These are phyloP conservation scores for Okamejei kenojei DNA, from an alignment of 2,797 vertebrate species.

Conservation along the genomic window DNA sequence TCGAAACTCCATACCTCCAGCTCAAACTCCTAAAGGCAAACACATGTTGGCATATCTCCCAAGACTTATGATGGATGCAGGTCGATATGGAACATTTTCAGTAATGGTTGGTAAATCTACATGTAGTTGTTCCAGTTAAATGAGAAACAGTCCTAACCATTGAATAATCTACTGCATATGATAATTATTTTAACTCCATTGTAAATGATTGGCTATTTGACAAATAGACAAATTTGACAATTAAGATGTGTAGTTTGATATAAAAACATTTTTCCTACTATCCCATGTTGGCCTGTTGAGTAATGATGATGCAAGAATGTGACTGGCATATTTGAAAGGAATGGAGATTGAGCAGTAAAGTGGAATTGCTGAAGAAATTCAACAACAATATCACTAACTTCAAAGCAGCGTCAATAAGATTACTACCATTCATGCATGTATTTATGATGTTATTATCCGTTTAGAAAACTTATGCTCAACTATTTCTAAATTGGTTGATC, in stretches of 20 bases:
- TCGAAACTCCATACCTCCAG: conserved; percentile 58
- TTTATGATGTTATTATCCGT: background rate
- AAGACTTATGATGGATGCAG: conserved; percentile 49
- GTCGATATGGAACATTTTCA: conserved; percentile 51
- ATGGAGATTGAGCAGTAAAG: too few species aligned
- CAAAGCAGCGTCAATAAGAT: too few species aligned
- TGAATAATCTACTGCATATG: background rate
- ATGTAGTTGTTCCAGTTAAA: background rate
- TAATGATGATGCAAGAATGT: background rate
- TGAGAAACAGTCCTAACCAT: too few species aligned
- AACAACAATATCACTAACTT: too few species aligned
- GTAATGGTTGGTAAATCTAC: conserved; percentile 46
- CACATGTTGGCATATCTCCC: conserved; percentile 63
- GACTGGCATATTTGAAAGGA: too few species aligned
- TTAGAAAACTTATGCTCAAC: background rate
- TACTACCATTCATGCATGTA: too few species aligned
- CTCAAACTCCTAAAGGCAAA: conserved; percentile 57
- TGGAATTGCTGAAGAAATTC: too few species aligned
- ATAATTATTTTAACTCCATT: background rate
- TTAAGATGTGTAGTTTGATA: background rate
- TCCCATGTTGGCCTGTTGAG: background rate
- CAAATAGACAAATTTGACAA: background rate
- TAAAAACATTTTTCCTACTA: background rate
- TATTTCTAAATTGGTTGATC: background rate
- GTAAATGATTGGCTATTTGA: background rate